Evolutionary conservation across 1,140 invertebrate genomes (phyloP).

Genomic region (Teleogryllus occipitalis): DNA sequence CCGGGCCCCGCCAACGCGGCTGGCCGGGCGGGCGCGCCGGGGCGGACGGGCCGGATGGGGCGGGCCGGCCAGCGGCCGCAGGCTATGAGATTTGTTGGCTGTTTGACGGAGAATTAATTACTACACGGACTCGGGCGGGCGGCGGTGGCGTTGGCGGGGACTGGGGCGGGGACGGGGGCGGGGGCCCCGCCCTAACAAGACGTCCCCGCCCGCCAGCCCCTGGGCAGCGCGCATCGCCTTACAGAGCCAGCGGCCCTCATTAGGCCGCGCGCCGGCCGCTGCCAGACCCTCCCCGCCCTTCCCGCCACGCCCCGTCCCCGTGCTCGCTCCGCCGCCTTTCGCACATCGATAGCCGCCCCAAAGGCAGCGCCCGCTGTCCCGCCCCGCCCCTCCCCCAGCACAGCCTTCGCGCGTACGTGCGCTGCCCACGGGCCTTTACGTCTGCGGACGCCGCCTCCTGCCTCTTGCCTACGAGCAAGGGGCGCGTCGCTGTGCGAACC

Average conservation of each 20-base stretch:
- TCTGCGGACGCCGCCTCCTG: too few species aligned
- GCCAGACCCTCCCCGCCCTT: neutral
- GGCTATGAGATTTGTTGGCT: neutral
- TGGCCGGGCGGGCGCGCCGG: too few species aligned
- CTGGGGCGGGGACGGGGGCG: too few species aligned
- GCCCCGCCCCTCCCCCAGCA: too few species aligned
- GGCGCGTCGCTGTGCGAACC: too few species aligned
- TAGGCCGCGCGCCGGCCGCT: neutral
- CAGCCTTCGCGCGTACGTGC: too few species aligned
- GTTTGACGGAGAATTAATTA: slow-evolving; percentile 5
- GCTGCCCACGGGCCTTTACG: too few species aligned
- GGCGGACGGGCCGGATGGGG: too few species aligned
- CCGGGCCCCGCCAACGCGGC: too few species aligned
- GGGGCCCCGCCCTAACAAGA: neutral
- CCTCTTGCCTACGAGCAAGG: too few species aligned
- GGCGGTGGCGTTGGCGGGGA: too few species aligned
- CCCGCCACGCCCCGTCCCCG: neutral
- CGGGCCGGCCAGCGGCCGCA: neutral
- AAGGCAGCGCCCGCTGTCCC: neutral
- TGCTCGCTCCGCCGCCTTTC: neutral
- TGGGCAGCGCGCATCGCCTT: neutral
- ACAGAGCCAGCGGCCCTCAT: neutral
- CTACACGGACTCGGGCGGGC: neutral
- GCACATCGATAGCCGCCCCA: neutral
- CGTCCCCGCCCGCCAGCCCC: too few species aligned